phyloP scores from a whole-genome alignment of 2,797 vertebrate genomes.

The Enteromius trimaculatus region DNA sequence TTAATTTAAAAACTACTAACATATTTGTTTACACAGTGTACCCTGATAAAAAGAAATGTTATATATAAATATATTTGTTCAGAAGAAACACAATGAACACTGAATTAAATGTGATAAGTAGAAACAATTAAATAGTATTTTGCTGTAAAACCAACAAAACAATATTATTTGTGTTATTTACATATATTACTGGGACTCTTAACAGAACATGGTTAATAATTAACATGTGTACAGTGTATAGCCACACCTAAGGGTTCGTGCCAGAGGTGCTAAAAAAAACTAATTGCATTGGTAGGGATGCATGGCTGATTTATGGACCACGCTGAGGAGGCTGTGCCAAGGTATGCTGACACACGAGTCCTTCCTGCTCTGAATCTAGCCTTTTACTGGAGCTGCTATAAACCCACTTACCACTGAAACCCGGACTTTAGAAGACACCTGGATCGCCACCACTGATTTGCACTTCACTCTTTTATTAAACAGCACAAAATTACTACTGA shows the following conservation, averaged over 20 bases:
- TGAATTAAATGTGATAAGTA: background rate
- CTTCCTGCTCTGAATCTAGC: slow-evolving; percentile 27
- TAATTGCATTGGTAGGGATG: slow-evolving; percentile 54
- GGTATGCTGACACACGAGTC: slow-evolving; percentile 44
- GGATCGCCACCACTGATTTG: slow-evolving; percentile 69
- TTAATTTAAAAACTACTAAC: background rate
- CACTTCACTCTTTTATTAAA: slow-evolving; percentile 74
- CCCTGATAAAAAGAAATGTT: background rate
- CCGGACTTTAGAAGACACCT: slow-evolving; percentile 72
- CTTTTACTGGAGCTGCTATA: slow-evolving; percentile 40
- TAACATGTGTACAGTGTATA: slow-evolving; percentile 27
- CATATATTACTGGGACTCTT: background rate
- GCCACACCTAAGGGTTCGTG: slow-evolving; percentile 37
- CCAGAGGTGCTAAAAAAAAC: slow-evolving; percentile 55
- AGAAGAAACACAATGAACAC: background rate
- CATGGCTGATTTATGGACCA: slow-evolving; percentile 54
- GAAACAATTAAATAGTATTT: background rate
- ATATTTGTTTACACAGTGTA: background rate
- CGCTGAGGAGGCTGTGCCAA: slow-evolving; percentile 42
- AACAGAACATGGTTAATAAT: slow-evolving; percentile 31
- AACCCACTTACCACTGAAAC: slow-evolving; percentile 56
- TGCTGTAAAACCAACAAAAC: background rate
- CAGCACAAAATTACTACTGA: slow-evolving; percentile 72
- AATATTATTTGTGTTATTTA: background rate
- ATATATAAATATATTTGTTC: background rate